phyloP scores from a whole-genome alignment of 2,113 vertebrate species.

The Chaetorhynchus papuensis region DNA sequence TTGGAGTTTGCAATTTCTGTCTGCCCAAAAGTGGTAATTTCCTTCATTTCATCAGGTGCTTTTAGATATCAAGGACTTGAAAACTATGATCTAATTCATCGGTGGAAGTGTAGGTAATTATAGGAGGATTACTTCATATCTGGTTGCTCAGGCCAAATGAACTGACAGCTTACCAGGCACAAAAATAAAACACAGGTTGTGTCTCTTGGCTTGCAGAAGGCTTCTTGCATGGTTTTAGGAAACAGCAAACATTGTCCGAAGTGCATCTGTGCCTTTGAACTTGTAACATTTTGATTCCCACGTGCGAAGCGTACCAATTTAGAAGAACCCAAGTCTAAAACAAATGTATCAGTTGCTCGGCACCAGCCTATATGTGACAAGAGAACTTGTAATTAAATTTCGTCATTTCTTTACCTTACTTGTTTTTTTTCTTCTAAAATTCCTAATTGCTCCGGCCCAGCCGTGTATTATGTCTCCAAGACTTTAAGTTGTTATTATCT shows the following conservation, averaged over 20 bases:
- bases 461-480: background rate
- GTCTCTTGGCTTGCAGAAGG: background rate
- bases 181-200: background rate
- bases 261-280: background rate
- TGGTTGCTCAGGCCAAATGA: background rate
- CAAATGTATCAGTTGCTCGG: background rate
- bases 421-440: background rate
- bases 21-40: background rate
- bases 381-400: background rate
- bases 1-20: background rate
- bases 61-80: background rate
- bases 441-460: rapidly evolving
- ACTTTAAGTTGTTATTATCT: background rate
- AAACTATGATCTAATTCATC: background rate
- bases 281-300: background rate
- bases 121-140: background rate
- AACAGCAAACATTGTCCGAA: background rate
- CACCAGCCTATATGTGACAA: background rate
- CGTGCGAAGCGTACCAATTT: background rate
- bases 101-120: background rate
- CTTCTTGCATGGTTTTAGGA: background rate
- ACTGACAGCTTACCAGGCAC: background rate
- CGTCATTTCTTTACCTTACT: background rate
- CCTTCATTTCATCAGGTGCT: background rate
- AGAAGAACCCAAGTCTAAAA: background rate